Conservation (phyloP, 2,797 vertebrate genomes). For the Lerista edwardsae region DNA sequence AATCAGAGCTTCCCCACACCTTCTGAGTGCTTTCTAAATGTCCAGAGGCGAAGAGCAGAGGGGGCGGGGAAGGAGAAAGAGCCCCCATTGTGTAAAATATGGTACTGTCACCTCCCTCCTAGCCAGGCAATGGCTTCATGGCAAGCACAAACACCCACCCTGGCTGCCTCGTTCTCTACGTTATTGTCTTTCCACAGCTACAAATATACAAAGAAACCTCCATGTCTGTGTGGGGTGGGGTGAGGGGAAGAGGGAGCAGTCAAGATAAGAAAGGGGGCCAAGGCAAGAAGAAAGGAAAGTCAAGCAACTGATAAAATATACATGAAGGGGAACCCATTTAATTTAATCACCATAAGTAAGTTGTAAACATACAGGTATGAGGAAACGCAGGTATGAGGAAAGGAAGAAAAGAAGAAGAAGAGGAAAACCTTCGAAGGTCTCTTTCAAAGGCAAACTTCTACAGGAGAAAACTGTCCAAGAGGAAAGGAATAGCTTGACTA, state of each 20-base stretch:
- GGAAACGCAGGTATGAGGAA: constrained; percentile 7
- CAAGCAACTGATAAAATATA: constrained; percentile 52
- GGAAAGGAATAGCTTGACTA: too few species aligned
- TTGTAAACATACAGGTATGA: constrained; percentile 58
- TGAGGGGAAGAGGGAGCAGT: neutral
- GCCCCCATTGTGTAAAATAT: neutral
- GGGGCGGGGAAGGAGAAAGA: neutral
- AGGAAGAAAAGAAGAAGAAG: constrained; percentile 2
- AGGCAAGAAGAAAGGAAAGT: constrained; percentile 41
- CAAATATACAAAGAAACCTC: rapidly evolving
- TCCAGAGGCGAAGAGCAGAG: constrained; percentile 5
- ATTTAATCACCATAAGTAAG: constrained; percentile 60
- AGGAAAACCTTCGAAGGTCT: neutral
- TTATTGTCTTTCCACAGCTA: rapidly evolving
- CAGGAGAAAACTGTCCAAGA: too few species aligned
- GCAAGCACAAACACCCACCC: neutral
- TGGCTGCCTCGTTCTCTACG: neutral
- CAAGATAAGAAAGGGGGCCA: neutral
- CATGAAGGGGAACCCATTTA: constrained; percentile 49
- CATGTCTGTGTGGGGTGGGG: neutral
- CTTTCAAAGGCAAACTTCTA: neutral
- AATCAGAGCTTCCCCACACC: constrained; percentile 49
- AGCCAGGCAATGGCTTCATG: neutral
- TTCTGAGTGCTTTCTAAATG: constrained; percentile 32
- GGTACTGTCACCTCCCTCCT: neutral